Percentiles rank a stretch among this genome's conserved stretches.
phyloP scores from a whole-genome alignment of 2,888 invertebrate genomes.

The Eristalinus sepulchralis region DNA sequence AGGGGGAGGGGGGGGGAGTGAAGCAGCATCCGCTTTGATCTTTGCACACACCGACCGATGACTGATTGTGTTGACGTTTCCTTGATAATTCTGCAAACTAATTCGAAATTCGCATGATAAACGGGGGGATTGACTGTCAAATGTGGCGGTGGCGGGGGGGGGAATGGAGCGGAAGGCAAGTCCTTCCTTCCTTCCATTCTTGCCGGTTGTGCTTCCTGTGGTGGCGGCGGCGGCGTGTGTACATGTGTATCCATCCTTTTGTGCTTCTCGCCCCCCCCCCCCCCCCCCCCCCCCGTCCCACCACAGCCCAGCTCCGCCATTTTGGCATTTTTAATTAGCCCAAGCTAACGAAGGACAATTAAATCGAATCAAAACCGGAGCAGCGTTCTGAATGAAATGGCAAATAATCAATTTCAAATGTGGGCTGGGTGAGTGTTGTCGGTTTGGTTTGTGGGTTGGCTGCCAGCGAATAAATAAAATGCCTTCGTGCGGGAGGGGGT shows the following conservation, averaged over 20 bases:
- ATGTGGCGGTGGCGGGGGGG: neutral
- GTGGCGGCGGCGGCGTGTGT: neutral
- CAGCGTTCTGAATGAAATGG: constrained; percentile 57
- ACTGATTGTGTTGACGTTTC: constrained; percentile 54
- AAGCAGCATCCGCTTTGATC: constrained; percentile 48
- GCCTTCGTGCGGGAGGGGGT: neutral
- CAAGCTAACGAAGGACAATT: constrained; percentile 69
- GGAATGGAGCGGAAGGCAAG: neutral
- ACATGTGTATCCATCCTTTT: neutral
- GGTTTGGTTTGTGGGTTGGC: constrained; percentile 27
- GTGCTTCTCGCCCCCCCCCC: neutral
- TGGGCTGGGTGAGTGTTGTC: constrained; percentile 35
- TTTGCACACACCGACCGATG: neutral
- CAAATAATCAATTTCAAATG: constrained; percentile 70
- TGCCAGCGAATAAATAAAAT: constrained; percentile 27
- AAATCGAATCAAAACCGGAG: constrained; percentile 61
- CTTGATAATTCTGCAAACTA: constrained; percentile 64
- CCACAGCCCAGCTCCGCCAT: too few relatives aligned
- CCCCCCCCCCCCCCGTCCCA: neutral
- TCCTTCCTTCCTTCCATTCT: constrained; percentile 43
- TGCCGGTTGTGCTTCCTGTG: neutral
- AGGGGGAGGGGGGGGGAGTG: constrained; percentile 20
- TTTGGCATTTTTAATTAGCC: constrained; percentile 67
- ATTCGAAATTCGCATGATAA: constrained; percentile 58
- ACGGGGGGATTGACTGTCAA: constrained; percentile 46